phyloP scores from a whole-genome alignment of 2,888 invertebrate genomes.

The Hylaea fasciaria region DNA sequence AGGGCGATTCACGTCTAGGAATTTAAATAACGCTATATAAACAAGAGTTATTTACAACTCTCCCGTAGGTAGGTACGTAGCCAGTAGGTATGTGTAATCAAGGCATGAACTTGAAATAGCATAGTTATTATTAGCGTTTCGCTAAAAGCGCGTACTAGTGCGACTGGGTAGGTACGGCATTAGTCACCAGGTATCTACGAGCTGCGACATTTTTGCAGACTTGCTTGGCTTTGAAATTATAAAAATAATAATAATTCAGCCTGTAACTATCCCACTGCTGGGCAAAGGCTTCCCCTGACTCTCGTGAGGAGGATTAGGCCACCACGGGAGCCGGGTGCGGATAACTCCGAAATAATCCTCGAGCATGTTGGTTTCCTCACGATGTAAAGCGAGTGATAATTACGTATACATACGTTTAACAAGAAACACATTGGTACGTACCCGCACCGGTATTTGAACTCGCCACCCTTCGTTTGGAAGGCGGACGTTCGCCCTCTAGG shows the following conservation, averaged over 20 bases:
- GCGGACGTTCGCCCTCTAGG: too few relatives aligned
- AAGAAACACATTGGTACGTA: too few relatives aligned
- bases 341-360: too few relatives aligned
- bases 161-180: slow-evolving; percentile 20
- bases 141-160: slow-evolving; percentile 48
- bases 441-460: too few relatives aligned
- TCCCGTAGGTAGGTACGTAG: slow-evolving; percentile 7
- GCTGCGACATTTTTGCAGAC: slow-evolving; percentile 4
- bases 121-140: slow-evolving; percentile 55
- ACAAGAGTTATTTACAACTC: slow-evolving; percentile 17
- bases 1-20: background rate
- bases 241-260: background rate
- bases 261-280: too few relatives aligned
- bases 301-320: too few relatives aligned
- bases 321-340: too few relatives aligned
- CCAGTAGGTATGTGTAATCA: slow-evolving; percentile 47
- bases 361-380: too few relatives aligned
- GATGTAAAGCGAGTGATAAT: too few relatives aligned
- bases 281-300: too few relatives aligned
- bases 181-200: slow-evolving; percentile 29
- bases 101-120: slow-evolving; percentile 71
- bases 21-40: slow-evolving; percentile 6
- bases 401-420: too few relatives aligned
- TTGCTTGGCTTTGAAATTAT: background rate
- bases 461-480: too few relatives aligned